Conservation (phyloP, 2,888 invertebrate species). For the Marasmarcha lunaedactyla region DNA sequence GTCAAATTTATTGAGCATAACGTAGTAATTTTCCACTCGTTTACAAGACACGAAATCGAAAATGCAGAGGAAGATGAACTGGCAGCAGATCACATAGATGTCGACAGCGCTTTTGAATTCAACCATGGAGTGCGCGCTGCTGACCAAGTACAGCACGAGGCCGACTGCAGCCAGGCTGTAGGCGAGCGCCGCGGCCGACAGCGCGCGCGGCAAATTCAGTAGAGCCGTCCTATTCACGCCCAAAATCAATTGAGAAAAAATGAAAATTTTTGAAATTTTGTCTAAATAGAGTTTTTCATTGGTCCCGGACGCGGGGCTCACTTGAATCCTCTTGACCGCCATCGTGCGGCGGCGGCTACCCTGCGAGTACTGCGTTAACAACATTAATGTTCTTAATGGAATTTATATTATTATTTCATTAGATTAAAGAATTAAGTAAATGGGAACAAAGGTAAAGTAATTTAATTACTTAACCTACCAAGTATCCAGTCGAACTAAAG, state of each 20-base stretch:
- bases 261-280: background rate
- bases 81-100: conserved; percentile 11
- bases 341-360: too few species aligned
- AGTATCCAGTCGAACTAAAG: too few species aligned
- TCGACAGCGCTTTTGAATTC: background rate
- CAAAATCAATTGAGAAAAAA: background rate
- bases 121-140: background rate
- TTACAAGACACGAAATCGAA: conserved; percentile 24
- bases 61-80: conserved; percentile 19
- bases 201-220: background rate
- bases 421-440: too few species aligned
- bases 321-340: too few species aligned
- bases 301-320: too few species aligned
- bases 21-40: conserved; percentile 25
- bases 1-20: conserved; percentile 31
- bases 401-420: too few species aligned
- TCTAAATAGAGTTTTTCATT: background rate
- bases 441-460: too few species aligned
- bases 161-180: background rate
- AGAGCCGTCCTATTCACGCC: background rate
- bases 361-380: too few species aligned
- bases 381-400: too few species aligned
- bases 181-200: background rate
- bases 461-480: too few species aligned
- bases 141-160: background rate